These are phyloP conservation scores for Pteronura brasiliensis DNA, from an alignment of 2,113 vertebrate species.

Conservation along the genomic window DNA sequence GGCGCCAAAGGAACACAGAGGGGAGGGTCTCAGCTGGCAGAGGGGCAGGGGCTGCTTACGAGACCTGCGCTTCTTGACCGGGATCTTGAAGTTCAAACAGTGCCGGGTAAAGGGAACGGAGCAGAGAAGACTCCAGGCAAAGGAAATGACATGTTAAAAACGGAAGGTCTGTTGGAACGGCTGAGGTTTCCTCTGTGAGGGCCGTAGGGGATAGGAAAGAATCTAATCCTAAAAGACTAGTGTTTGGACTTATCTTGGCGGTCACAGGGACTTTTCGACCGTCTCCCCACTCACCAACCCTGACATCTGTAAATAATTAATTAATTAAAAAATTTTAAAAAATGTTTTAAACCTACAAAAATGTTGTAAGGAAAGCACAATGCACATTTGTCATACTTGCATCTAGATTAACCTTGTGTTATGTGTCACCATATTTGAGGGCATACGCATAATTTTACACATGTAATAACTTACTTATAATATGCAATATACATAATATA, in stretches of 20 bases:
- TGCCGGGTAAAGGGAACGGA: neutral
- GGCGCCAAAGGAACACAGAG: slow-evolving; percentile 17
- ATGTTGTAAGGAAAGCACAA: neutral
- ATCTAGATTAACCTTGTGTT: neutral
- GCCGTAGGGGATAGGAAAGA: neutral
- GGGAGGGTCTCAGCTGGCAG: neutral
- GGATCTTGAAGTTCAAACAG: neutral
- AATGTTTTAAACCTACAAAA: neutral
- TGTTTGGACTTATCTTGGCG: neutral
- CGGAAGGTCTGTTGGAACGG: neutral
- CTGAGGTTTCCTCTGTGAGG: neutral
- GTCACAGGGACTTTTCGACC: neutral
- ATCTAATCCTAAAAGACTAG: neutral
- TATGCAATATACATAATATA: neutral
- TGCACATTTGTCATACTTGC: neutral
- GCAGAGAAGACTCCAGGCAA: neutral
- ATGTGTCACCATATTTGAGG: neutral
- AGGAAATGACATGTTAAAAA: neutral
- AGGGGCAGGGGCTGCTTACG: neutral
- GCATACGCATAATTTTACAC: neutral
- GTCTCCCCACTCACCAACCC: neutral
- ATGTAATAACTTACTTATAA: neutral
- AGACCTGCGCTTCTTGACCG: neutral
- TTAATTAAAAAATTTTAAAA: neutral
- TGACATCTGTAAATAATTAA: neutral